These are phyloP conservation scores for Smithornis capensis DNA, from an alignment of 2,113 vertebrate genomes.

Conservation along the genomic window DNA sequence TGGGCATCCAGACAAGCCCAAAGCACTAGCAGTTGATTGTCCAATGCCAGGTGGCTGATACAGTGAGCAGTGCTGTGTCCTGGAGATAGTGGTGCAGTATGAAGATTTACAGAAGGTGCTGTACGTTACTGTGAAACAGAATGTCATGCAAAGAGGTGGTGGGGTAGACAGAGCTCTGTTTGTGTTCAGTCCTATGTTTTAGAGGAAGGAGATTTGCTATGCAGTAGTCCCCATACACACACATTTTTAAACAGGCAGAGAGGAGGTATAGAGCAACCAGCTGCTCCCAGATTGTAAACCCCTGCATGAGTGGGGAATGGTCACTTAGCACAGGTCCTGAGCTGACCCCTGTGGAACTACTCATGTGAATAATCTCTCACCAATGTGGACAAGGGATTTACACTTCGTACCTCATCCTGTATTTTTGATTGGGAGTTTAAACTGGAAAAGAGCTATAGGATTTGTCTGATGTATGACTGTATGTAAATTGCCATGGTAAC, in stretches of 20 bases:
- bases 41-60: background rate
- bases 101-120: background rate
- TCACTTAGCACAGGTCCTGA: accelerated
- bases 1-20: background rate
- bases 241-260: background rate
- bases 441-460: background rate
- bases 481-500: conserved; percentile 22
- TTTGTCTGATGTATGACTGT: background rate
- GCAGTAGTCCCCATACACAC: background rate
- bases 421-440: background rate
- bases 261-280: background rate
- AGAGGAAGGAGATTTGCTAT: background rate
- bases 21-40: background rate
- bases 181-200: background rate
- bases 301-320: accelerated
- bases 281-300: background rate
- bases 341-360: background rate
- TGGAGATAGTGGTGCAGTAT: accelerated
- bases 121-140: background rate
- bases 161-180: background rate
- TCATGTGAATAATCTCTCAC: background rate
- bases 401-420: background rate
- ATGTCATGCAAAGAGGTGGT: background rate
- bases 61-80: background rate
- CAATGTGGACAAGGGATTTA: background rate